A percentile compares a stretch with the other conserved stretches of the same genome.
Evolutionary conservation across 2,888 invertebrate genomes (phyloP).

Genomic region (Euplexia lucipara): DNA sequence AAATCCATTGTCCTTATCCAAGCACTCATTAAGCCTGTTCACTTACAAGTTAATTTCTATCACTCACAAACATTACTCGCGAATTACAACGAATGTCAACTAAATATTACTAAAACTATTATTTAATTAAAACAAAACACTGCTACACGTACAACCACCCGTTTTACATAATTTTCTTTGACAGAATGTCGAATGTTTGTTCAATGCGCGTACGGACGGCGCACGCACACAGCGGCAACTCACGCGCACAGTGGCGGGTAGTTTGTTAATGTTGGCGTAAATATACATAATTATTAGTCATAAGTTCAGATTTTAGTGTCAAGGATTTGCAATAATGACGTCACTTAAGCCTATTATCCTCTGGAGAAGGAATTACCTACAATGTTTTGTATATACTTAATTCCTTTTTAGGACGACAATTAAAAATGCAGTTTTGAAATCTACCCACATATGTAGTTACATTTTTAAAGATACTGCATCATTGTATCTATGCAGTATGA

Average conservation of each 20-base stretch:
- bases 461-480: neutral
- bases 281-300: slow-evolving; percentile 60
- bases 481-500: neutral
- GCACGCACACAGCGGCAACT: slow-evolving; percentile 24
- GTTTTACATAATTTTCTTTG: slow-evolving; percentile 59
- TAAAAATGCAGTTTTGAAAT: neutral
- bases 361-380: neutral
- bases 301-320: slow-evolving; percentile 61
- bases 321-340: slow-evolving; percentile 56
- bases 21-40: neutral
- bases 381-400: neutral
- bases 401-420: slow-evolving; percentile 13
- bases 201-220: slow-evolving; percentile 50
- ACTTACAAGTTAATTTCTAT: slow-evolving; percentile 14
- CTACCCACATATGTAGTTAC: neutral
- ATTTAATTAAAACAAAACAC: slow-evolving; percentile 13
- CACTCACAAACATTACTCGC: slow-evolving; percentile 1
- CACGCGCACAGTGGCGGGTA: slow-evolving; percentile 18
- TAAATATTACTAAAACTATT: slow-evolving; percentile 6
- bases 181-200: slow-evolving; percentile 57
- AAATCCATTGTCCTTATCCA: slow-evolving; percentile 2
- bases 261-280: slow-evolving; percentile 44
- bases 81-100: neutral
- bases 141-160: slow-evolving; percentile 10
- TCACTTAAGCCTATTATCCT: slow-evolving; percentile 41